Evolutionary conservation across 2,797 vertebrate species (phyloP).

Genomic region (Clamator glandarius): DNA sequence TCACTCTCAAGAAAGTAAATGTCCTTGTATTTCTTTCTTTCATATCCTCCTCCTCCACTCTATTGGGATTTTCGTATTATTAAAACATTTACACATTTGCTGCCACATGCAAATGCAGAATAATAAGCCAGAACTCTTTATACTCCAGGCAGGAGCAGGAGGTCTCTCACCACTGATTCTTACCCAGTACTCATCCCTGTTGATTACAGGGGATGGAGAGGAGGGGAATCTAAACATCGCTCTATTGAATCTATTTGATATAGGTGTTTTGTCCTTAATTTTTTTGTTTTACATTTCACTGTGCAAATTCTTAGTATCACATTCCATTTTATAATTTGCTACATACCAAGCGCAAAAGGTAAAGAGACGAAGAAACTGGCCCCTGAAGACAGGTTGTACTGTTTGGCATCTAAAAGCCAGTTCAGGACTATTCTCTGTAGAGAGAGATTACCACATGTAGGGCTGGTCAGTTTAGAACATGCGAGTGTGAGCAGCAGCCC

Average conservation of each 20-base stretch:
- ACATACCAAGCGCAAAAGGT: conserved; percentile 3
- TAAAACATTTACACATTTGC: conserved; percentile 68
- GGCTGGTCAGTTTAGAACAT: neutral
- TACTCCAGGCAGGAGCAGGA: conserved; percentile 40
- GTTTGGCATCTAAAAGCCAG: conserved; percentile 19
- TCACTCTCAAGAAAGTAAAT: conserved; percentile 60
- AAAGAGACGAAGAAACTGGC: conserved; percentile 30
- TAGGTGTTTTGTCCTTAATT: neutral
- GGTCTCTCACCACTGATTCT: conserved; percentile 53
- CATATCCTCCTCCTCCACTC: conserved; percentile 58
- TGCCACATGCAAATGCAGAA: conserved; percentile 56
- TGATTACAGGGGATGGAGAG: neutral
- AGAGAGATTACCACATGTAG: neutral
- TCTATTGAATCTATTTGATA: conserved; percentile 26
- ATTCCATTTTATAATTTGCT: conserved; percentile 23
- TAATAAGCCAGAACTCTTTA: conserved; percentile 48
- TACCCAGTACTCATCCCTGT: neutral
- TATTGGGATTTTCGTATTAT: conserved; percentile 67
- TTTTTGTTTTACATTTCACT: conserved; percentile 47
- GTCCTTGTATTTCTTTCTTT: conserved; percentile 70
- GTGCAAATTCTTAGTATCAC: neutral
- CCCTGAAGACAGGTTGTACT: conserved; percentile 18
- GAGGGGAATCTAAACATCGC: conserved; percentile 5
- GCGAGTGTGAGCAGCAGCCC: neutral
- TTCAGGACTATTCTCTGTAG: conserved; percentile 28